Base-by-base conservation (phyloP, 1,140 invertebrate species). In the Lineus longissimus region DNA sequence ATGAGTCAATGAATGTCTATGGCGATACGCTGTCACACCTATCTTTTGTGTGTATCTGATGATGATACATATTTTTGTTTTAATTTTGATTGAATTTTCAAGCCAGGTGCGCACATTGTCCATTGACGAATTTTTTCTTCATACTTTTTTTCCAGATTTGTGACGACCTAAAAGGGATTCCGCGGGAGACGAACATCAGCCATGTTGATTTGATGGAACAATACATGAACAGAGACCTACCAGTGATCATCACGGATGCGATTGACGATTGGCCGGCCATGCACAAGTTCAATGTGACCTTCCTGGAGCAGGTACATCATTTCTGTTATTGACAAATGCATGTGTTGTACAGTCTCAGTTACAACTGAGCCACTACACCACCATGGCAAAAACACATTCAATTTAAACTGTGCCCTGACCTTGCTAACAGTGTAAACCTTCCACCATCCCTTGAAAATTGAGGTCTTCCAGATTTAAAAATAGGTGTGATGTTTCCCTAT, bases 221-320 rank as follows among this genome's bases (percentile, higher is more conserved):
- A 64, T 89, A 88, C 70, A 77, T 91, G 0, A 85, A 85, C 43
- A 81, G 86, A 29, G 89, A 90, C 57, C 85, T 87, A 9, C 90
- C 90, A 1, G 86, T 89, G 0, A 88, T 91, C 41, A 87, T 91
- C 7, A 86, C 85, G 0, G 89, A 91, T 72, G 89, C 87, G 0
- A 87, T 88, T 82, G 83, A 85, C 31, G 85, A 87, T 43, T 91
- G 89, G 89, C 78, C 84, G 0, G 82, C 85, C 1, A 85, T 87
- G 74, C 85, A 86, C 77, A n/a, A 86, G 86, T 63, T 87, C 88
- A 88, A 88, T 81, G 85, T 90, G 33, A 86, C 88, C 54, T 86
- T 87, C 51, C 84, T 88, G n/a, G 86, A 86, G 29, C 83, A 87
- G 70, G 87, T 88, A 73, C n/a, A n/a, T n/a, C n/a, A n/a, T n/a